These are phyloP conservation scores for Celastrina argiolus DNA, from an alignment of 2,888 invertebrate genomes.

Conservation along the genomic window DNA sequence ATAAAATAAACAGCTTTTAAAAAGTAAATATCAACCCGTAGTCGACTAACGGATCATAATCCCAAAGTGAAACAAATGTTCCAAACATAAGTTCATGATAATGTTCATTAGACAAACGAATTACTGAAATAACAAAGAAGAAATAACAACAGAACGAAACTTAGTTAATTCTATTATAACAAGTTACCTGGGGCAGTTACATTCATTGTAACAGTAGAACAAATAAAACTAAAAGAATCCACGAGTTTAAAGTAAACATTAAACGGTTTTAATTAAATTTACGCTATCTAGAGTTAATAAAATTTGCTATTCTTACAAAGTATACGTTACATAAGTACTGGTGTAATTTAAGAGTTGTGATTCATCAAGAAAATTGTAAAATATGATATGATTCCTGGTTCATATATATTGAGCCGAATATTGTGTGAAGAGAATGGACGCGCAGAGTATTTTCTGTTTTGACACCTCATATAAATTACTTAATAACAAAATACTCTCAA, in stretches of 20 bases:
- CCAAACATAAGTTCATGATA: neutral
- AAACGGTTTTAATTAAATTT: conserved; percentile 3
- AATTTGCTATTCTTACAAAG: neutral
- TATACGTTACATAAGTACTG: neutral
- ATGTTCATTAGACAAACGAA: neutral
- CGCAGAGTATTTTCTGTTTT: too few species aligned
- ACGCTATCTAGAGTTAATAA: neutral
- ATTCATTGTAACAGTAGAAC: neutral
- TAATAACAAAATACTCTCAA: too few species aligned
- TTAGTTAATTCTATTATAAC: neutral
- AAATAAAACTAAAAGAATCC: neutral
- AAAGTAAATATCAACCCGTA: too few species aligned
- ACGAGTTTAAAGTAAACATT: neutral
- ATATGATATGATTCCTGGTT: too few species aligned
- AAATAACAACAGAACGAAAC: neutral
- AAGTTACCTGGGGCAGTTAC: neutral
- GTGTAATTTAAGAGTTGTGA: too few species aligned
- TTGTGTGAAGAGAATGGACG: too few species aligned
- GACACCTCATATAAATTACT: too few species aligned
- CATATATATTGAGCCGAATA: too few species aligned
- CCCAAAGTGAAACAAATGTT: neutral
- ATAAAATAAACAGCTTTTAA: too few species aligned
- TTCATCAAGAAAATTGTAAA: too few species aligned
- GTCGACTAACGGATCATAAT: too few species aligned
- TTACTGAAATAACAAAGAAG: conserved; percentile 2